Base-by-base conservation (phyloP, 2,888 invertebrate species). In the Tipula vernalis region DNA sequence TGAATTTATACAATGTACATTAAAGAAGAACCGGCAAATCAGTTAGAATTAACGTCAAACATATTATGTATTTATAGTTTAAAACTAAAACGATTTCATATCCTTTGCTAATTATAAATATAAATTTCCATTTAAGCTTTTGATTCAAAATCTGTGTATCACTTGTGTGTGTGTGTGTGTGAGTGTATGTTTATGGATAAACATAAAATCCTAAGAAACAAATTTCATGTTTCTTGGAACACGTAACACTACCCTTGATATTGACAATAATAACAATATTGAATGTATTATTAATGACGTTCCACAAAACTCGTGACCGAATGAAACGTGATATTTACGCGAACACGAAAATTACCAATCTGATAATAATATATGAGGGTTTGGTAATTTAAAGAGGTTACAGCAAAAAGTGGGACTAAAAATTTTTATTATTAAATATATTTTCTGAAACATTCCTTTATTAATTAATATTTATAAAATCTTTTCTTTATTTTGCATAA, bases 271-370 rank as follows among this genome's bases (percentile, higher is more conserved):
- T n/a, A 51, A 51, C n/a, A 13, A 51, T 71, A 71, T 28, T 28
- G 71, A 71, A 71, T 71, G 71, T 71, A 71, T 71, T 71, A 71
- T 71, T 71, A 71, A 71, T 71, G 71, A 71, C 71, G 71, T 71
- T 71, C 18, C 28, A 71, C 28, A 71, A 71, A 28, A 71, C 10
- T 71, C 71, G 71, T 71, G 71, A 71, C 71, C 18, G 28, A 71
- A 71, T 71, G 71, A 71, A 71, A 71, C 71, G 71, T 71, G 71
- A 6, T 71, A 71, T 3, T 71, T 71, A 28, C 71, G 71, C 71
- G 28, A 71, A 71, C 71, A 71, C 28, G 71, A 71, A 71, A 71
- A 71, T 71, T 71, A 71, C 28, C 71, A 71, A 71, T 71, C 18
- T 71, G 71, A 28, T 71, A 28, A 71, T 28, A n/a, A 44, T 44